Base-by-base conservation (phyloP, 2,888 invertebrate species). In the Drosophila demipolita region DNA sequence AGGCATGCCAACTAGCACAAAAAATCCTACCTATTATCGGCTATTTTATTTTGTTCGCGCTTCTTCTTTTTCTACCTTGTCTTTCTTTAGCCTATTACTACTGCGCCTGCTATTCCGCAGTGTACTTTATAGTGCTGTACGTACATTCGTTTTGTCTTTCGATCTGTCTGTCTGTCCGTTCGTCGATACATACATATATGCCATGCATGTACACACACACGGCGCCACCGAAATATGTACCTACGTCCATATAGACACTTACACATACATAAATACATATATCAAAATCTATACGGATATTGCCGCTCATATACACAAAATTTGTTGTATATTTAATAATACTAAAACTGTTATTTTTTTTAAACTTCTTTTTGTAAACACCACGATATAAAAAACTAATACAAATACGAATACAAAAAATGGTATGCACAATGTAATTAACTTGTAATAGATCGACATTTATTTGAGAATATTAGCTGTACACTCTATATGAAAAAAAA, bases 41-140 rank as follows among this genome's bases (percentile, higher is more conserved):
- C 85, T 81, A 85, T 82, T 86, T 85, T 86, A 89, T 86, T 87
- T 86, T 86, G 86, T 84, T 86, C 83, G 57, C 80, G 52, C 61
- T 79, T 54, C 63, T 78, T 55, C 62, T 78, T 80, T 89, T 82
- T 88, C 80, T 81, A 78, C 61, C 64, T 81, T 69, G 61, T 82
- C 85, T 80, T 80, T 79, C 76, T 87, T 88, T 87, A 81, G 78
- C 87, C 82, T 86, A 87, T 88, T 88, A 83, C 79, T 81, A 72
- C 80, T 87, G 80, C 71, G 84, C 78, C 84, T 83, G 86, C 81
- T 70, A 86, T 84, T 86, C 67, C 76, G 63, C 80, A 76, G 79
- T 80, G 82, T 81, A 81, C 77, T 82, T 81, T 82, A 75, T 82
- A 84, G 78, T 78, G 85, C 82, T 89, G 88, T 88, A 82, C 87